Base-by-base conservation (phyloP, 2,113 vertebrate genomes). In the Calypte anna region DNA sequence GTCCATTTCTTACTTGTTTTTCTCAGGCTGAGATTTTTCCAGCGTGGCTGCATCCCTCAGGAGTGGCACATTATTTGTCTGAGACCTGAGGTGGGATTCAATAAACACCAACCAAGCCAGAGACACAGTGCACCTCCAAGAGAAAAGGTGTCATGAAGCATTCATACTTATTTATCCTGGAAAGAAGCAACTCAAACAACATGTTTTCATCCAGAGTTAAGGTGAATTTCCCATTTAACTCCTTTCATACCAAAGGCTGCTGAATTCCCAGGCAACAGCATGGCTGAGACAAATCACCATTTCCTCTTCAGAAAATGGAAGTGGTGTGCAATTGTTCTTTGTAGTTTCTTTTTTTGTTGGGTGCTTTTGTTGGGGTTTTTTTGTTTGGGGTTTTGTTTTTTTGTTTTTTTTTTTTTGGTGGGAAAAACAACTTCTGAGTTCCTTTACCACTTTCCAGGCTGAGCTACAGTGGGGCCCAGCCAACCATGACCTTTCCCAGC, bases 291-390 rank as follows among this genome's bases (percentile, higher is more conserved):
- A 82, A 82, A 92, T 46, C 81, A 40, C 70, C 33, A 13, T 92
- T 95, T 94, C 93, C 92, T 87, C 78, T 80, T 44, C 70, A 89
- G 82, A 84, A 92, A 86, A 91, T 93, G n/a, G 90, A 96, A 96
- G 61, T 31, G 24, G 28, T 24, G 19, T 9, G 63, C 33, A 57
- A 91, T 92, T 94, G 93, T 87, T 95, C 44, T 67, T 81, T 79
- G 31, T 40, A 40, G 40, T 38, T 25, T 46, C 19, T 46, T 46
- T 16, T 16, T 46, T 46, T 46, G 15, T 46, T 46, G 44, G 44
- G 9, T 9, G 38, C 38, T 40, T 40, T 40, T 40, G 38, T 40
- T 40, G 38, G 38, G 38, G 12, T 33, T 23, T 48, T 55, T 55
- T 66, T 57, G 33, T 33, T 14, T 46, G 33, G 33, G 33, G 33